phyloP scores from a whole-genome alignment of 2,797 vertebrate species.

The Eleutherodactylus coqui region DNA sequence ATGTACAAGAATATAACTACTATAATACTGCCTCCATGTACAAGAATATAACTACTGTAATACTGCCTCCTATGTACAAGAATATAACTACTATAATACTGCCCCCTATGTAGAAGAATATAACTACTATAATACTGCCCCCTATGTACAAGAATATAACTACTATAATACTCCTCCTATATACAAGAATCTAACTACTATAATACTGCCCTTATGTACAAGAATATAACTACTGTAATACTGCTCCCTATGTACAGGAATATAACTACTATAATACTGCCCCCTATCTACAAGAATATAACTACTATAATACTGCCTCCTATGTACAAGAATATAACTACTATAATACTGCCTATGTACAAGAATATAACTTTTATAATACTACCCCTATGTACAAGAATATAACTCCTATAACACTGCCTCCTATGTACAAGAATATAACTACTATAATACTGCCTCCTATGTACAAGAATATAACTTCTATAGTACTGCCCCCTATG shows the following conservation, averaged over 20 bases:
- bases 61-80: no score
- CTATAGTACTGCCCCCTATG: background rate
- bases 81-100: no score
- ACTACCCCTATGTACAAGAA: background rate
- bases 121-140: no score
- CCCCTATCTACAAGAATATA: background rate
- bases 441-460: conserved; percentile 1
- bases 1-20: no score
- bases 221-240: conserved; percentile 7
- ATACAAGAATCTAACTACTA: conserved; percentile 1
- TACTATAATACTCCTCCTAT: no score
- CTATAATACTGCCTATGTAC: conserved; percentile 4
- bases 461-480: conserved; percentile 3
- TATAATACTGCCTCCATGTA: no score
- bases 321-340: conserved; percentile 2
- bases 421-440: background rate
- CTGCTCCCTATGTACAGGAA: background rate
- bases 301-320: background rate
- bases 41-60: no score
- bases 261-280: conserved; percentile 17
- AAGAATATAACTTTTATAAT: conserved; percentile 6
- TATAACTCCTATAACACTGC: conserved; percentile 1
- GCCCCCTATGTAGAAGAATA: no score
- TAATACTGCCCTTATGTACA: background rate
- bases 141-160: no score